Conservation (phyloP, 2,797 vertebrate species). For the Coluber constrictor region DNA sequence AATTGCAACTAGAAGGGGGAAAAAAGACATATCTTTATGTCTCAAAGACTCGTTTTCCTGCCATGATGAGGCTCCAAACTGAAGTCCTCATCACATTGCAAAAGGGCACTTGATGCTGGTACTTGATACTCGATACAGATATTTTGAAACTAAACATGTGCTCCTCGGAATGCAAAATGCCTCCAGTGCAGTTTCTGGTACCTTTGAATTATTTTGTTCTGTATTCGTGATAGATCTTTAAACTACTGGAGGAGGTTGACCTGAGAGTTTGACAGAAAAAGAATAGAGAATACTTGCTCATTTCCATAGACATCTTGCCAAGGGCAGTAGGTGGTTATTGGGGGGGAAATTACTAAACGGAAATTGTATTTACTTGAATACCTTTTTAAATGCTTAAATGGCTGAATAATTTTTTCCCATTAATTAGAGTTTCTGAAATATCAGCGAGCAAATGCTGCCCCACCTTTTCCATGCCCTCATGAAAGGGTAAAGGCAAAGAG, state of each 20-base stretch:
- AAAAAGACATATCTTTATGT: neutral
- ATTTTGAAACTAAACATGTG: neutral
- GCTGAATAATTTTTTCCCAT: slow-evolving; percentile 67
- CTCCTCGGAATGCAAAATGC: neutral
- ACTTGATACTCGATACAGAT: neutral
- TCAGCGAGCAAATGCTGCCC: slow-evolving; percentile 71
- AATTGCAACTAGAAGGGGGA: neutral
- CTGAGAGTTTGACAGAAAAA: neutral
- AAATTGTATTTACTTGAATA: slow-evolving; percentile 66
- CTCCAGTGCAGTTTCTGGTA: neutral
- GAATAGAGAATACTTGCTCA: neutral
- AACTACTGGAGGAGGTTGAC: neutral
- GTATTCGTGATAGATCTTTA: neutral
- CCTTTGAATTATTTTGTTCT: neutral
- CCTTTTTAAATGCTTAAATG: slow-evolving; percentile 72
- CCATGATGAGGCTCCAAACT: neutral
- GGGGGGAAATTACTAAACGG: slow-evolving; percentile 1
- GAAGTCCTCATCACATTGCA: neutral
- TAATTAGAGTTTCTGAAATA: slow-evolving; percentile 74
- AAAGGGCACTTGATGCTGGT: neutral
- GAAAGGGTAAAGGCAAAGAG: slow-evolving; percentile 48
- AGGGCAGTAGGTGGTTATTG: slow-evolving; percentile 39
- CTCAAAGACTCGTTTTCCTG: neutral
- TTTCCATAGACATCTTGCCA: neutral
- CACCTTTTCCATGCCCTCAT: slow-evolving; percentile 48